These are phyloP conservation scores for Cinclus mexicanus DNA, from an alignment of 2,113 vertebrate species.

Conservation along the genomic window DNA sequence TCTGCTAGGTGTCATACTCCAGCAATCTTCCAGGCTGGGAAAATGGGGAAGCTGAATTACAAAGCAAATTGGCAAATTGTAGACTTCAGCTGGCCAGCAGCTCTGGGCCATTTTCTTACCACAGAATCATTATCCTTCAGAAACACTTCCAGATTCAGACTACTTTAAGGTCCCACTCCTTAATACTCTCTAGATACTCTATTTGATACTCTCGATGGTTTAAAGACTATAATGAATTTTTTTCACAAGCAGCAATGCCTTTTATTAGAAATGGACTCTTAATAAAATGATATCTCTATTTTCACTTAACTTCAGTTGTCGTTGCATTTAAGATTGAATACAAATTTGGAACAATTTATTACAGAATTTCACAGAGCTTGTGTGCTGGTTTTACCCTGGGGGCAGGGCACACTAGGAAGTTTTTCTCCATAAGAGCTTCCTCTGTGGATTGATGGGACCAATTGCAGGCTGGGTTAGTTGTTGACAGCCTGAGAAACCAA, in stretches of 20 bases:
- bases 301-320: neutral
- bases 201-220: neutral
- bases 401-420: too few relatives aligned
- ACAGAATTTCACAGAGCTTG: neutral
- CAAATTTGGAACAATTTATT: neutral
- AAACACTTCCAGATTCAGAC: neutral
- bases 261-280: neutral
- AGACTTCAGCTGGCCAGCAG: accelerated
- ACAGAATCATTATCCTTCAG: neutral
- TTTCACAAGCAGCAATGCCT: neutral
- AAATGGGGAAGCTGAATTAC: neutral
- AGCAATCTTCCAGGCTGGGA: neutral
- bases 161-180: neutral
- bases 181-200: neutral
- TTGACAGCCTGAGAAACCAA: too few relatives aligned
- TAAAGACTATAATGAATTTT: neutral
- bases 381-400: too few relatives aligned
- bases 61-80: neutral
- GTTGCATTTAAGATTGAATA: neutral
- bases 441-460: too few relatives aligned
- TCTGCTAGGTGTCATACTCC: neutral
- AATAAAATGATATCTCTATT: neutral
- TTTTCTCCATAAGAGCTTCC: too few relatives aligned
- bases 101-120: neutral
- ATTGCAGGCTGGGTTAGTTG: too few relatives aligned